These are phyloP conservation scores for Nematolebias whitei DNA, from an alignment of 2,113 vertebrate species.

Conservation along the genomic window DNA sequence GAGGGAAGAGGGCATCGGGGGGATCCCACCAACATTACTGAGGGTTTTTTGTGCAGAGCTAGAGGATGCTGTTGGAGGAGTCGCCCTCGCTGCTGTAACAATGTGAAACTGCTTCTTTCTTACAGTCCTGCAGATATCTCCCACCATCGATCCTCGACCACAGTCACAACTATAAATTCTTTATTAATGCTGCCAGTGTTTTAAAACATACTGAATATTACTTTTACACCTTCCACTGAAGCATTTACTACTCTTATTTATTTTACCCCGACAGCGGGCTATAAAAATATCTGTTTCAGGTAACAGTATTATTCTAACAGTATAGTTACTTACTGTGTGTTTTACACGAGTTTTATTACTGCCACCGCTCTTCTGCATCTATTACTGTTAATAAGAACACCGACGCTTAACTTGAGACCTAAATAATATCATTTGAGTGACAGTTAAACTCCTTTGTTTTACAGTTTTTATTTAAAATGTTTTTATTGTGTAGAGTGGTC, in stretches of 20 bases:
- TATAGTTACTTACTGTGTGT: not conserved
- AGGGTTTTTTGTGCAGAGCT: conserved; percentile 12
- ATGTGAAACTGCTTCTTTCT: not conserved
- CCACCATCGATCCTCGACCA: not conserved
- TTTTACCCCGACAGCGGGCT: not conserved
- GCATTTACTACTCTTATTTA: not conserved
- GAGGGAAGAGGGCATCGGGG: not conserved
- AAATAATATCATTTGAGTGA: too few species aligned
- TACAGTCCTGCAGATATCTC: too few species aligned
- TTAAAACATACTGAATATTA: not conserved
- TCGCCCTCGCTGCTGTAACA: not conserved
- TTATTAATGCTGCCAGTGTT: too few species aligned
- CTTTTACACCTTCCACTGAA: not conserved
- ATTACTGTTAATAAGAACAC: too few species aligned
- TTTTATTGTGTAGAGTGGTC: too few species aligned
- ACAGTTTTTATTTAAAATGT: too few species aligned
- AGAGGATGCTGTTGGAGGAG: too few species aligned
- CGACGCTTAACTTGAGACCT: too few species aligned
- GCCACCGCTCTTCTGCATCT: too few species aligned
- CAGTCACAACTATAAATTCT: too few species aligned
- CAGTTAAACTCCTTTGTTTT: too few species aligned
- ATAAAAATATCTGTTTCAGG: not conserved
- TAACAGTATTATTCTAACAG: not conserved
- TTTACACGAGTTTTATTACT: too few species aligned
- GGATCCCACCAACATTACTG: conserved; percentile 27